phyloP scores from a whole-genome alignment of 2,888 invertebrate genomes.

The Camponotus fellah region DNA sequence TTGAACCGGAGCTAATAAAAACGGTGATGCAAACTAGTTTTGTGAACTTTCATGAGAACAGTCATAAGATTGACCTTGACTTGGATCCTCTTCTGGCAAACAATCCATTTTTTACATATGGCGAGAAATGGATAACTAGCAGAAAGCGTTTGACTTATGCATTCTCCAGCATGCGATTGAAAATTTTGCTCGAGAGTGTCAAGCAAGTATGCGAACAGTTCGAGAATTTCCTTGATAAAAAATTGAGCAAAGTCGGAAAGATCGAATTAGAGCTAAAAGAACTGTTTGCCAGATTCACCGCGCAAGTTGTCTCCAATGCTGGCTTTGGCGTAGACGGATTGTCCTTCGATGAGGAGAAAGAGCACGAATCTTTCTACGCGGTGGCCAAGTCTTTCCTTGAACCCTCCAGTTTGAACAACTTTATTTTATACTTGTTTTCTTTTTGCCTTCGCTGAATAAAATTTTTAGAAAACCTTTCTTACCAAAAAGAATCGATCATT shows the following conservation, averaged over 20 bases:
- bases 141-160: slow-evolving; percentile 67
- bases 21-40: slow-evolving; percentile 76
- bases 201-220: slow-evolving; percentile 73
- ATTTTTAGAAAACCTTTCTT: slow-evolving; percentile 62
- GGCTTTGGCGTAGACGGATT: slow-evolving; percentile 78
- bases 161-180: slow-evolving; percentile 72
- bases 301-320: slow-evolving; percentile 75
- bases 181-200: slow-evolving; percentile 74
- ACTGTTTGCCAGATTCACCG: slow-evolving; percentile 73
- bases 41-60: slow-evolving; percentile 75
- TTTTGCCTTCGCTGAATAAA: slow-evolving; percentile 61
- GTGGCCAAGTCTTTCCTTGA: slow-evolving; percentile 67
- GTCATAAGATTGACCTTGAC: slow-evolving; percentile 46
- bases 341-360: slow-evolving; percentile 72
- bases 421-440: slow-evolving; percentile 57
- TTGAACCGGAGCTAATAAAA: slow-evolving; percentile 79
- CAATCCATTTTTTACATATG: slow-evolving; percentile 79
- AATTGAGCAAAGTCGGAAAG: slow-evolving; percentile 7
- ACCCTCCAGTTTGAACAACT: slow-evolving; percentile 61
- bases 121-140: slow-evolving; percentile 73
- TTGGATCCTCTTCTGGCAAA: slow-evolving; percentile 74
- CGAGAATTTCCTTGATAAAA: slow-evolving; percentile 57
- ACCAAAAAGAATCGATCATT: slow-evolving; percentile 66
- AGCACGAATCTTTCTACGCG: slow-evolving; percentile 58
- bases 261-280: slow-evolving; percentile 72